Evolutionary conservation across 2,888 invertebrate genomes (phyloP).

Genomic region (Linnaemya vulpina): DNA sequence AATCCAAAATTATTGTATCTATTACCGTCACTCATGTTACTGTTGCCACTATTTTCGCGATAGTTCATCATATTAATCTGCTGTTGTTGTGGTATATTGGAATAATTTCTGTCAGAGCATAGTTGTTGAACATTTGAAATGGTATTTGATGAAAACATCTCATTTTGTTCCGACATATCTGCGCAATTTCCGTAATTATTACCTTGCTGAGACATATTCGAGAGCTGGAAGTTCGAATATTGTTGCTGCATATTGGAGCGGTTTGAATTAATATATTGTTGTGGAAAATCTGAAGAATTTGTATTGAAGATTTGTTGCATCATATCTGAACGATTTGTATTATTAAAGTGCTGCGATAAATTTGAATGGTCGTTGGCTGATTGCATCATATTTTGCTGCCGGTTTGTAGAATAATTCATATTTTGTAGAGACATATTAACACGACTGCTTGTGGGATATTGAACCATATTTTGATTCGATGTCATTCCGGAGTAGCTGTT

Average conservation of each 20-base stretch:
- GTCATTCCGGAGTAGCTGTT: background rate
- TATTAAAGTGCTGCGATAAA: slow-evolving; percentile 25
- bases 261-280: slow-evolving; percentile 28
- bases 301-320: slow-evolving; percentile 8
- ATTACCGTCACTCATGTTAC: slow-evolving; percentile 1
- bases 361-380: background rate
- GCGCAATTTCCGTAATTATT: background rate
- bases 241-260: slow-evolving; percentile 1
- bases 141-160: background rate
- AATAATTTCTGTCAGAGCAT: background rate
- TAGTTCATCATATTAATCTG: slow-evolving; percentile 18
- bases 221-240: slow-evolving; percentile 8
- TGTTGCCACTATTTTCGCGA: slow-evolving; percentile 34
- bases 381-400: background rate
- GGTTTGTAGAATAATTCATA: background rate
- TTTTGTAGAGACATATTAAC: background rate
- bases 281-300: slow-evolving; percentile 23
- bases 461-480: slow-evolving; percentile 21
- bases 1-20: background rate
- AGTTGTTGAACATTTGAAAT: slow-evolving; percentile 7
- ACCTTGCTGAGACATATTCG: slow-evolving; percentile 13
- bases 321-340: slow-evolving; percentile 5
- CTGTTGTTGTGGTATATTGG: slow-evolving; percentile 15
- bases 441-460: slow-evolving; percentile 16
- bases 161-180: slow-evolving; percentile 13